Evolutionary conservation across 2,113 vertebrate genomes (phyloP), one percentile per base, ranked within the genome.

Genomic region (Psilopogon haemacephalus): DNA sequence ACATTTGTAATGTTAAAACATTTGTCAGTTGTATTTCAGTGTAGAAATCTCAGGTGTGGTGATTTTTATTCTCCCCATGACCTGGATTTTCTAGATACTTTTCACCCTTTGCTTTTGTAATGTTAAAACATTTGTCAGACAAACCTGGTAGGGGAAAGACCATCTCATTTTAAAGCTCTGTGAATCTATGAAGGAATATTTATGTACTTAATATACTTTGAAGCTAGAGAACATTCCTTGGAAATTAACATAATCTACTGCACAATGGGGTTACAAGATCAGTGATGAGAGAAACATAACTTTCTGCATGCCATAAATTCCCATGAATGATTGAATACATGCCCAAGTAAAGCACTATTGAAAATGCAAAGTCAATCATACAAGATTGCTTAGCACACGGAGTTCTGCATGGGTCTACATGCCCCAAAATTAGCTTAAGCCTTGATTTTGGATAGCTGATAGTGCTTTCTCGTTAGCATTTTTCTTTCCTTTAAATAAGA

Each of bases 291-390:
- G 64, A 72, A 21, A 64, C 69, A 50, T 40, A 81, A 67, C 55
- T 92, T 92, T 84, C 62, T 78, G 58, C 70, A 83, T 90, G 79
- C 71, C 32, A 32, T 85, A 76, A 80, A 92, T 93, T 94, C 42
- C 89, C 59, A 28, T 0, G 1, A 85, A 37, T 37, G 67, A n/a
- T 60, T 92, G 30, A 56, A 73, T 69, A 20, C 38, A 42, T 85
- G 81, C 63, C 67, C 76, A 59, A 85, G 20, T 55, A 27, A 73
- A 87, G 30, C 30, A 50, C 26, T 70, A 84, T 24, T 52, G 3
- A 89, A 89, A 94, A 76, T 42, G 63, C 33, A 26, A 74, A 78
- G 79, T 90, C 90, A 90, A 12, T 73, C 32, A n/a, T 58, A 55
- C 5, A n/a, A 16, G 21, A 65, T 54, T 78, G 18, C 24, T 64